Conservation (phyloP, 2,113 vertebrate species). For the Fulica atra region DNA sequence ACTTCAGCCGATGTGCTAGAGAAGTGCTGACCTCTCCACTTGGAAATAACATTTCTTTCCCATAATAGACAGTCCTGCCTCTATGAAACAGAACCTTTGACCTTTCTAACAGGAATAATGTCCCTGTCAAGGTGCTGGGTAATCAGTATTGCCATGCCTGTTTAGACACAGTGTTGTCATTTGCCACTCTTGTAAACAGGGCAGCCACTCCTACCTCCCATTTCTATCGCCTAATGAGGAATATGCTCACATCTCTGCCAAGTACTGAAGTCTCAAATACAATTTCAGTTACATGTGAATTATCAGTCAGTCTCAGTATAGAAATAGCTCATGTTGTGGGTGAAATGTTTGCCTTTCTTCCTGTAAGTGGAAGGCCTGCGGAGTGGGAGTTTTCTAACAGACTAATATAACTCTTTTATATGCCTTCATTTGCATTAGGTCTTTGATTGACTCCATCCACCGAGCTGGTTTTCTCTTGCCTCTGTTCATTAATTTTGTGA, state of each 20-base stretch:
- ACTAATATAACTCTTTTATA: conserved; percentile 14
- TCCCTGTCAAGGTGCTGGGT: conserved; percentile 52
- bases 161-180: conserved; percentile 7
- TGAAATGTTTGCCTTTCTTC: conserved; percentile 60
- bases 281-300: conserved; percentile 30
- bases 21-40: conserved; percentile 33
- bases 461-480: neutral
- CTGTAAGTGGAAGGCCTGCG: neutral
- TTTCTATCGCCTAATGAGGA: neutral
- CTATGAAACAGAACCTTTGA: conserved; percentile 48
- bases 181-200: conserved; percentile 25
- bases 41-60: conserved; percentile 15
- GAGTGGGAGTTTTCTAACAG: conserved; percentile 18
- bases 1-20: neutral
- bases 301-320: conserved; percentile 16
- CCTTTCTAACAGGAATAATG: conserved; percentile 55
- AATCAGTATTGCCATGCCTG: conserved; percentile 30
- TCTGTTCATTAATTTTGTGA: conserved; percentile 18
- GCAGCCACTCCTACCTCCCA: neutral
- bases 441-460: conserved; percentile 24
- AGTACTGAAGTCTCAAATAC: neutral
- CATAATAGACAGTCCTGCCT: conserved; percentile 39
- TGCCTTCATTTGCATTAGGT: conserved; percentile 50
- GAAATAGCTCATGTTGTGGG: conserved; percentile 56
- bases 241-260: neutral